These are phyloP conservation scores for Dryomyza anilis DNA, from an alignment of 2,888 invertebrate genomes.

Conservation along the genomic window DNA sequence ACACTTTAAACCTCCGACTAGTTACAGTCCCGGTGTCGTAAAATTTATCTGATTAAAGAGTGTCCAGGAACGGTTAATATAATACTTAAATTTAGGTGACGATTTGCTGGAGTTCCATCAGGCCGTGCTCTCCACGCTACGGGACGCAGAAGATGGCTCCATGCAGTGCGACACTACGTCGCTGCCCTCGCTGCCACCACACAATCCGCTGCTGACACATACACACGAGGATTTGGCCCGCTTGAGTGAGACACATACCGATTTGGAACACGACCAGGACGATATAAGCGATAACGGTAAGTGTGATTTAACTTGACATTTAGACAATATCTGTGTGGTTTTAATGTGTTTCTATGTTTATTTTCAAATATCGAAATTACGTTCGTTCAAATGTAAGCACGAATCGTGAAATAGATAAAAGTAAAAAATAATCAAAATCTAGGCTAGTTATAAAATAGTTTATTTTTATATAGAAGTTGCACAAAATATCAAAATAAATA, in stretches of 20 bases:
- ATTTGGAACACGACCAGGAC: constrained; percentile 71
- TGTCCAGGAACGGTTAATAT: not conserved
- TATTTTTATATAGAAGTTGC: too few relatives aligned
- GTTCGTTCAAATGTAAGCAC: too few relatives aligned
- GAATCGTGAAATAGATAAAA: too few relatives aligned
- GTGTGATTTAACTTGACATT: too few relatives aligned
- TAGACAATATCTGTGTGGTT: too few relatives aligned
- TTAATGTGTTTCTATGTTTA: too few relatives aligned
- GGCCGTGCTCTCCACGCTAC: constrained; percentile 68
- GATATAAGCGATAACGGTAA: constrained; percentile 77
- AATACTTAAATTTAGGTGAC: constrained; percentile 66
- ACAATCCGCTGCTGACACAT: constrained; percentile 64
- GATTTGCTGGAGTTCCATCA: constrained; percentile 95
- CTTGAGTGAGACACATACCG: constrained; percentile 71
- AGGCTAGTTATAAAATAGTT: too few relatives aligned
- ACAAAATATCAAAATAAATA: too few relatives aligned
- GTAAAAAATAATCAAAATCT: too few relatives aligned
- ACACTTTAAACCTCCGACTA: too few relatives aligned
- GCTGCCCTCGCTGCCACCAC: constrained; percentile 61
- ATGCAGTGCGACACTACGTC: constrained; percentile 61
- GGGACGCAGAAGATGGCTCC: constrained; percentile 70
- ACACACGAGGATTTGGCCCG: constrained; percentile 75
- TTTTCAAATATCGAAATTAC: too few relatives aligned
- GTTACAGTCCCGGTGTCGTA: not conserved
- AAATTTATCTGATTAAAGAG: not conserved